Conservation (phyloP, 2,113 vertebrate species). For the Prinia subflava region DNA sequence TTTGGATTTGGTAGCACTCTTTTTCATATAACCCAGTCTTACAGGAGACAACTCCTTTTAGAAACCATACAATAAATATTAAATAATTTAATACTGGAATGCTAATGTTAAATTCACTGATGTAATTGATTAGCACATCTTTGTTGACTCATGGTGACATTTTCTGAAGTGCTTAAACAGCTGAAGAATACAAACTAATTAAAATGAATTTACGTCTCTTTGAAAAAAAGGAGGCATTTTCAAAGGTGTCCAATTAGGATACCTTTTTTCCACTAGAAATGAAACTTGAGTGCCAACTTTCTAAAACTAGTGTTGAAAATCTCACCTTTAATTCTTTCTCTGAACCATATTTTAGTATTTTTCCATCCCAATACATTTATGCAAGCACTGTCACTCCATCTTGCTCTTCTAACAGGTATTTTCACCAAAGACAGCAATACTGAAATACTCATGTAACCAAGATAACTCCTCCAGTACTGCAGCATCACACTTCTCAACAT, state of each 20-base stretch:
- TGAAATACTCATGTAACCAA: not conserved
- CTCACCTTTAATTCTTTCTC: not conserved
- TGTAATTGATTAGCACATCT: conserved; percentile 9
- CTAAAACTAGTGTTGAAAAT: not conserved
- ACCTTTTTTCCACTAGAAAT: not conserved
- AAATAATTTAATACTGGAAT: not conserved
- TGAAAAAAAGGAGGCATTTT: not conserved
- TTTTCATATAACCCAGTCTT: not conserved
- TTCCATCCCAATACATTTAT: not conserved
- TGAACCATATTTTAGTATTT: not conserved
- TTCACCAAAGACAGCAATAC: not conserved
- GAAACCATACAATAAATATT: not conserved
- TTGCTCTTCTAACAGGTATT: not conserved
- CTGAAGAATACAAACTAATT: conserved; percentile 2
- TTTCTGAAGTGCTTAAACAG: conserved; percentile 18
- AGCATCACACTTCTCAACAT: conserved; percentile 32
- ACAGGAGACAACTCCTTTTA: not conserved
- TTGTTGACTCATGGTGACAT: conserved; percentile 31
- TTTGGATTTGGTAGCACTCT: not conserved
- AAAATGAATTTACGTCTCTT: not conserved
- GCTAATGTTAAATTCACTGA: conserved; percentile 13
- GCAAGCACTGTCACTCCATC: not conserved
- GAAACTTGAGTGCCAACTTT: not conserved
- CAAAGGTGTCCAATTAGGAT: not conserved
- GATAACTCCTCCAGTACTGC: not conserved